Evolutionary conservation across 2,888 invertebrate genomes (phyloP).

Genomic region (Apamea monoglypha): DNA sequence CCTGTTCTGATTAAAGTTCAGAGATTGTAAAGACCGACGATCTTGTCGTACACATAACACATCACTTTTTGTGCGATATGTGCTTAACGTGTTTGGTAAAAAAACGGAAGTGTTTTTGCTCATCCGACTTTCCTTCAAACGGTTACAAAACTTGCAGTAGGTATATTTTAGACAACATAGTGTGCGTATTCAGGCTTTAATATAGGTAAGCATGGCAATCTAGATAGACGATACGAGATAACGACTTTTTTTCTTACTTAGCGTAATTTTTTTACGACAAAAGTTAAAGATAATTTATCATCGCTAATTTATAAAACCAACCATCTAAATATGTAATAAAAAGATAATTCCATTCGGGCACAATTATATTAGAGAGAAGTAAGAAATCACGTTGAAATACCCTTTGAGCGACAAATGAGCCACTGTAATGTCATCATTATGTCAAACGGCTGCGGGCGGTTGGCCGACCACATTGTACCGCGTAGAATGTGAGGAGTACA

Average conservation of each 20-base stretch:
- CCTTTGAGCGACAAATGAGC: constrained; percentile 50
- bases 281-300: background rate
- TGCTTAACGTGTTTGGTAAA: background rate
- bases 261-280: background rate
- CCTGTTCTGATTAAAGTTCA: constrained; percentile 35
- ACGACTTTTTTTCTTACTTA: background rate
- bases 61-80: constrained; percentile 23
- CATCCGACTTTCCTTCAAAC: background rate
- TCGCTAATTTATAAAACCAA: background rate
- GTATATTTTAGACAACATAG: background rate
- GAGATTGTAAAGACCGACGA: constrained; percentile 13
- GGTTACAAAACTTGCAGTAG: background rate
- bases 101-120: background rate
- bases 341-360: background rate
- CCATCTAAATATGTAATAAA: background rate
- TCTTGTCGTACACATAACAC: constrained; percentile 8
- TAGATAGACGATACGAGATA: background rate
- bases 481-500: constrained; percentile 13
- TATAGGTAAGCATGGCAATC: background rate
- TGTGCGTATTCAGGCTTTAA: background rate
- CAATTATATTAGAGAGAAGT: constrained; percentile 10
- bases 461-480: background rate
- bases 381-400: constrained; percentile 50
- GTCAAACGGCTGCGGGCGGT: constrained; percentile 39
- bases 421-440: constrained; percentile 58